Base-by-base conservation (phyloP, 2,888 invertebrate species). In the Troides helena region DNA sequence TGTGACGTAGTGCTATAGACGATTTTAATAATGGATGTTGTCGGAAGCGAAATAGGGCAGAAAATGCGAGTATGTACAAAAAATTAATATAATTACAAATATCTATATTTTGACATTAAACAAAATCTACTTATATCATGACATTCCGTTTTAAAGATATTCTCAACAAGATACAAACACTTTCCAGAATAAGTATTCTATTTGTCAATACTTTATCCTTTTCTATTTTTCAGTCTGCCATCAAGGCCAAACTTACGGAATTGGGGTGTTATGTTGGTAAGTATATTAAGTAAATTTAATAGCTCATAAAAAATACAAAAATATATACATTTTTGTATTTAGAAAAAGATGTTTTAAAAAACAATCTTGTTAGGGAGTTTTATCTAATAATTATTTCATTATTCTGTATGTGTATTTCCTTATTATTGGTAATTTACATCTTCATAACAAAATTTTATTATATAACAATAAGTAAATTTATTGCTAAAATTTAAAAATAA, bases 221-320 rank as follows among this genome's bases (percentile, higher is more conserved):
- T 53, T 53, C 17, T 1, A n/a, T 74, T 86, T 94, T 93, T 71
- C 90, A 99, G 98, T 97, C 97, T 76, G 99, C 99, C 56, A 98
- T 99, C 77, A 98, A 98, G 88, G 98, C 98, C 57, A 99, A 99
- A 89, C 93, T 99, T 67, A 95, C 97, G 74, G 99, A 99, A 90
- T 90, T 99, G 68, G 98, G 98, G 25, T 97, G 98, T 71, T 98
- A 98, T 88, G 98, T 98, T 72, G 96, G 96, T 96, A 92, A 95
- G 95, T 93, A 36, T 84, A 43, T 50, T 18, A 18, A 18, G 14
- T 50, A 17, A 5, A 50, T 2, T 50, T 50, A 50, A 50, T 50
- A 14, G 50, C 14, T 12, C 39, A 39, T 10, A 10, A 39, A 7
- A 10, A 39, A 39, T 10, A 39, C 39, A 39, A 39, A 39, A 39